Evolutionary conservation across 2,797 vertebrate genomes (phyloP), one percentile per base, ranked within the genome.

Genomic region (Acipenser oxyrinchus): DNA sequence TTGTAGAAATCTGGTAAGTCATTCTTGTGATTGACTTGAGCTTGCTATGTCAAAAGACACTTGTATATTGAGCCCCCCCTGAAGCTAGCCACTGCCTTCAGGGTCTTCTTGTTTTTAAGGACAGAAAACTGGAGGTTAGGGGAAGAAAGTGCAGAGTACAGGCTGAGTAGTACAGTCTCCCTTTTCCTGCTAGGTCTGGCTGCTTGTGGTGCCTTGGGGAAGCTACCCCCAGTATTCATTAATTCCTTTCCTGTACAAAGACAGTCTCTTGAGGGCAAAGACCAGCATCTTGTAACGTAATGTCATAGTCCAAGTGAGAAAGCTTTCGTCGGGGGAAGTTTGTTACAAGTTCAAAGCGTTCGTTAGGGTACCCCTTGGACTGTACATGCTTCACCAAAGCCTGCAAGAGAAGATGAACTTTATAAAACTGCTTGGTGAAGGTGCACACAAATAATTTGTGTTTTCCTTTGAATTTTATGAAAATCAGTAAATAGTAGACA

Each of bases 191-290:
- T 64, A 57, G 62, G 53, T 69, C 52, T 15, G 51, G 62, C 48
- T 58, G 48, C 15, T 37, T 79, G 75, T 82, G 37, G 37, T 37
- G 37, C 37, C 37, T 37, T 37, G 37, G 37, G 37, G 37, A 37
- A 37, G 37, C 37, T 37, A 37, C 4, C 37, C 37, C 37, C 5
- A 37, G 37, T 1, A 5, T 37, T 37, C 37, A 37, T 88, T 97
- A 99, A 93, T 98, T 98, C 87, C 97, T 96, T 86, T 99, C 97
- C 83, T 99, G 97, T 77, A 99, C 94, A 91, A 99, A 99, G 84
- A 99, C 96, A 90, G 97, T 99, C 88, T 99, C 96, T 89, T 99
- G 96, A 83, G 97, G 97, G 88, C 95, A 99, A 83, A 99, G 90
- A 71, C 95, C 97, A 65, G 96, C 97, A 80, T 99, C 96, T 78